Percentiles rank a stretch among this genome's conserved stretches.
Evolutionary conservation across 2,113 vertebrate species (phyloP).

Genomic region (Chrysochloris asiatica): DNA sequence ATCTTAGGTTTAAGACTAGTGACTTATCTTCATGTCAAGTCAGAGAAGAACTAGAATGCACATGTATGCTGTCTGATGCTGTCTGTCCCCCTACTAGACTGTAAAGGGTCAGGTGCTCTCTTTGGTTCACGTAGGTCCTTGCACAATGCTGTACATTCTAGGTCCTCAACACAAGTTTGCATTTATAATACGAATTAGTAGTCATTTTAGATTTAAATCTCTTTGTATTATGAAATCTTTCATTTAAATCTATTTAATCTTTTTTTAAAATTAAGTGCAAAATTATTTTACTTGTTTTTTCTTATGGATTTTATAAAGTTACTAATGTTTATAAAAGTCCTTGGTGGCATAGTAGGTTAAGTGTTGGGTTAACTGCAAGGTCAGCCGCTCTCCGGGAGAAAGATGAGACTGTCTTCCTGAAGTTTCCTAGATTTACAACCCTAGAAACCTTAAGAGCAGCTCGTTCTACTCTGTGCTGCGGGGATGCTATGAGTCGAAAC

Average conservation of each 20-base stretch:
- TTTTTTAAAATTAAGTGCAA: slow-evolving; percentile 25
- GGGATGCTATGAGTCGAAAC: too few relatives aligned
- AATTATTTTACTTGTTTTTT: neutral
- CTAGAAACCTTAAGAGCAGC: too few relatives aligned
- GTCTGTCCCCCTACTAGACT: neutral
- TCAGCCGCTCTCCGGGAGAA: too few relatives aligned
- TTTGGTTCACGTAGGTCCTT: neutral
- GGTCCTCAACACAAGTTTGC: neutral
- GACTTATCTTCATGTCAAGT: neutral
- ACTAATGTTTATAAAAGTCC: too few relatives aligned
- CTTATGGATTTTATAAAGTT: slow-evolving; percentile 32
- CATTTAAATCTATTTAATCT: neutral
- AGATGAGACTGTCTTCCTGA: too few relatives aligned
- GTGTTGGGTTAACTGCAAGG: too few relatives aligned
- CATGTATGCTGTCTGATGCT: fast-evolving
- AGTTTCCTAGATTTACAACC: too few relatives aligned
- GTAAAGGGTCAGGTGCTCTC: neutral
- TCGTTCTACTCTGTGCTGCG: too few relatives aligned
- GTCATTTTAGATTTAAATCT: neutral
- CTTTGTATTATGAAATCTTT: neutral
- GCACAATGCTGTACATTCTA: neutral
- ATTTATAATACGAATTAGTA: neutral
- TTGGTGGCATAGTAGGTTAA: too few relatives aligned
- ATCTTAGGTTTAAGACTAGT: neutral
- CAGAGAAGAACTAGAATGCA: neutral